A percentile compares a stretch with the other conserved stretches of the same genome.
phyloP scores from a whole-genome alignment of 2,113 vertebrate genomes.

The Lepus timidus region DNA sequence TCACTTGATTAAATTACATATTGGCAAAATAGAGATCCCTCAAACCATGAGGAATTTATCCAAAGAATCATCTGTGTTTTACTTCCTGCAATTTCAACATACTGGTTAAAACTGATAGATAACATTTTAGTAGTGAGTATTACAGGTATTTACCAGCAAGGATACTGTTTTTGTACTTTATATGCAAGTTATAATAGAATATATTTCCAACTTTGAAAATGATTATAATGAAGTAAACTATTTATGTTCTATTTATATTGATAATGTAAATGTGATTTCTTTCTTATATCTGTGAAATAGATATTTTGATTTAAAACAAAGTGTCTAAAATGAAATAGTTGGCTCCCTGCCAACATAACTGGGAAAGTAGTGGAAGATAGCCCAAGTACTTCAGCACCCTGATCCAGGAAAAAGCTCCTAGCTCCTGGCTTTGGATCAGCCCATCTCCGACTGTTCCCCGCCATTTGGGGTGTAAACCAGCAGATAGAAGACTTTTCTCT shows the following conservation, averaged over 20 bases:
- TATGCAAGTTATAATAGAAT: background rate
- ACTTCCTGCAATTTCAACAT: background rate
- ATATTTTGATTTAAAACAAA: background rate
- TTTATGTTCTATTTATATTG: background rate
- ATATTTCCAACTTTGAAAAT: background rate
- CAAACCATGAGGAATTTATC: background rate
- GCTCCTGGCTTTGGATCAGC: too few species aligned
- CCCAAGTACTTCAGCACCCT: too few species aligned
- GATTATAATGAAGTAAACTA: slow-evolving; percentile 13
- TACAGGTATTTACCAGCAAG: background rate
- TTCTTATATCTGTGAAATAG: background rate
- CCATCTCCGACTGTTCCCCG: too few species aligned
- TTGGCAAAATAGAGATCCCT: background rate
- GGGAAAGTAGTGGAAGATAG: too few species aligned
- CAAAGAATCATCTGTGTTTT: background rate
- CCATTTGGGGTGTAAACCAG: too few species aligned
- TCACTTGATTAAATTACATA: background rate
- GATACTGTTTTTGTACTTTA: background rate
- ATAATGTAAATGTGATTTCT: background rate
- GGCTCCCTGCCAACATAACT: too few species aligned
- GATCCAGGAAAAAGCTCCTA: too few species aligned
- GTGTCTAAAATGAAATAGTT: slow-evolving; percentile 14
- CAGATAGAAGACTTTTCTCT: too few species aligned
- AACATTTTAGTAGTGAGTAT: background rate
- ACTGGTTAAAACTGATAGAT: background rate